These are phyloP conservation scores for Exaiptasia diaphana DNA, from an alignment of 64 coral and sea anemone genomes.

Conservation along the genomic window DNA sequence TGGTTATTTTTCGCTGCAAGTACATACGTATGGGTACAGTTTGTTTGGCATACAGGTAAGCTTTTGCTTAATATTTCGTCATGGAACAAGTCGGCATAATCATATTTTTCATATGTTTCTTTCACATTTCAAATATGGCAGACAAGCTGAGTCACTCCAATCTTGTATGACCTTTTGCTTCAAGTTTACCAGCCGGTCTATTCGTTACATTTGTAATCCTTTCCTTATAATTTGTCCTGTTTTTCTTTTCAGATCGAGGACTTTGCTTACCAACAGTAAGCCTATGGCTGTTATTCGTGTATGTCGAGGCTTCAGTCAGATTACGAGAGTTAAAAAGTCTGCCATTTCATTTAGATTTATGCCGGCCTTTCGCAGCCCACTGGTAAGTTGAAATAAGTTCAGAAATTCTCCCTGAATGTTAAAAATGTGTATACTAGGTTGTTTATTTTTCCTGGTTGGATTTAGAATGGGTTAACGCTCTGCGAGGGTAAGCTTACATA, in stretches of 20 bases:
- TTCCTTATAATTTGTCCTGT: slow-evolving; percentile 11
- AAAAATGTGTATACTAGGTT: background rate
- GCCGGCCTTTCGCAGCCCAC: slow-evolving; percentile 97
- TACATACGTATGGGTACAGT: slow-evolving; percentile 99
- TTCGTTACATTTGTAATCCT: background rate
- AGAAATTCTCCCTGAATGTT: background rate
- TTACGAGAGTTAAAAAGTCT: slow-evolving; percentile 98
- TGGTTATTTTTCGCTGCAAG: slow-evolving; percentile 99
- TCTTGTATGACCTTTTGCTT: slow-evolving; percentile 5
- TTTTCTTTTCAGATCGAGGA: slow-evolving; percentile 79
- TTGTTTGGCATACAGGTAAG: slow-evolving; percentile 99
- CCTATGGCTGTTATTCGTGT: slow-evolving; percentile 93
- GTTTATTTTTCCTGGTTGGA: too few relatives aligned
- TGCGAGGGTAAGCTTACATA: too few relatives aligned
- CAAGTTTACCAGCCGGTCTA: background rate
- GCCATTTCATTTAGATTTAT: slow-evolving; percentile 97
- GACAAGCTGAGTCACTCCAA: background rate
- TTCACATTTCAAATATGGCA: background rate
- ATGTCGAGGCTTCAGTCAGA: slow-evolving; percentile 94
- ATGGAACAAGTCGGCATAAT: background rate
- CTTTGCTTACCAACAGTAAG: slow-evolving; percentile 89
- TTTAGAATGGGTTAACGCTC: too few relatives aligned
- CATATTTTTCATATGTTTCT: background rate
- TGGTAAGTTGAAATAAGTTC: slow-evolving; percentile 73
- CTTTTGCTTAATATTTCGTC: background rate